These are phyloP conservation scores for Salmo trutta DNA, from an alignment of 2,797 vertebrate species.

Conservation along the genomic window DNA sequence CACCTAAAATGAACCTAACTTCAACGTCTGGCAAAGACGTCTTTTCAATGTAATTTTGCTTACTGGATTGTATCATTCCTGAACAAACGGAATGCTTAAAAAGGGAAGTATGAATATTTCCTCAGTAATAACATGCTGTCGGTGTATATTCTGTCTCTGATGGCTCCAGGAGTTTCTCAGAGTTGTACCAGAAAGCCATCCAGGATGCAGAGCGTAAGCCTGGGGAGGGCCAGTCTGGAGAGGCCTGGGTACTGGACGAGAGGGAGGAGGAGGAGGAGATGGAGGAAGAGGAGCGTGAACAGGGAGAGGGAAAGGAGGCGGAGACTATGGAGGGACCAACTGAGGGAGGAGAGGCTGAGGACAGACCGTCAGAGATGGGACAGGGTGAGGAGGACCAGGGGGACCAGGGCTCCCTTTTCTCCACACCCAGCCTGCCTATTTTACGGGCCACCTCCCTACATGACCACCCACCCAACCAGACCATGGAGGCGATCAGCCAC, in stretches of 20 bases:
- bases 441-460: constrained; percentile 80
- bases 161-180: constrained; percentile 84
- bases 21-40: no score
- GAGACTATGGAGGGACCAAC: constrained; percentile 50
- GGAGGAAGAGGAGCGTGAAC: constrained; percentile 46
- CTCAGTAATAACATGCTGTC: not conserved
- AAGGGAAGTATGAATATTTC: not conserved
- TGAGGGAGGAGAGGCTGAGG: constrained; percentile 30
- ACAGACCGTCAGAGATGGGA: constrained; percentile 29
- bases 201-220: constrained; percentile 83
- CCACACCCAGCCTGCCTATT: constrained; percentile 70
- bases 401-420: constrained; percentile 49
- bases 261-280: constrained; percentile 65
- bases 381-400: constrained; percentile 39
- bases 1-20: no score
- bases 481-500: constrained; percentile 40
- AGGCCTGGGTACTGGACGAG: constrained; percentile 80
- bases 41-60: no score
- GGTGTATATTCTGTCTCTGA: constrained; percentile 16
- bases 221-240: constrained; percentile 72
- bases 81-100: not conserved
- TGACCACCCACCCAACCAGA: constrained; percentile 67
- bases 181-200: constrained; percentile 88
- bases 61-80: no score
- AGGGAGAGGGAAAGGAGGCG: constrained; percentile 36